phyloP scores from a whole-genome alignment of 2,888 invertebrate genomes.

The Caenorhabditis sp. region DNA sequence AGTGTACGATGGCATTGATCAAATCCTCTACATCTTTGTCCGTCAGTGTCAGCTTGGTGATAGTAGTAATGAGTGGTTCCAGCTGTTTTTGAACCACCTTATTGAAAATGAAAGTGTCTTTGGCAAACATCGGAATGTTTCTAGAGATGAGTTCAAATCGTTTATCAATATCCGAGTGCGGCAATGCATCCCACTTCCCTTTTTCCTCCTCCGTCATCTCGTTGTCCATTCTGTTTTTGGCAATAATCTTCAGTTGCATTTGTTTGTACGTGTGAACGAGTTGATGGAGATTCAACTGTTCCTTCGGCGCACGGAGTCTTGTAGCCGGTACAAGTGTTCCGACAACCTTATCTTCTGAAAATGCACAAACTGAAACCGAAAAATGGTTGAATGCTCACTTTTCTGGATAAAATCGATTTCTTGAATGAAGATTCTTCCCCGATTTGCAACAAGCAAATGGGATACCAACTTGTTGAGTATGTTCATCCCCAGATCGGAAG shows the following conservation, averaged over 20 bases:
- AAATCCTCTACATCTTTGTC: constrained; percentile 64
- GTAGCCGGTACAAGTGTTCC: constrained; percentile 4
- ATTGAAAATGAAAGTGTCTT: constrained; percentile 45
- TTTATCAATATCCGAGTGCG: constrained; percentile 9
- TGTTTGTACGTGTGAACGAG: constrained; percentile 36
- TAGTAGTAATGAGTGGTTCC: constrained; percentile 35
- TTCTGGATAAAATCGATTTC: constrained; percentile 60
- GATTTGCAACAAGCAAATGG: constrained; percentile 67
- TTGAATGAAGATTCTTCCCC: constrained; percentile 71
- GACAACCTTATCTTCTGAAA: background rate
- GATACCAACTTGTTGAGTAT: constrained; percentile 62
- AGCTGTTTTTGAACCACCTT: constrained; percentile 17
- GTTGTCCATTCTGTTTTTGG: constrained; percentile 13
- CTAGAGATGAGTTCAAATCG: constrained; percentile 30
- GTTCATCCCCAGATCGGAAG: constrained; percentile 19
- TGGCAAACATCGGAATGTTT: constrained; percentile 34
- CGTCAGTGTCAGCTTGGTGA: constrained; percentile 57
- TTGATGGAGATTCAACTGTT: constrained; percentile 31
- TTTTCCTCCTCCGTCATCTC: background rate
- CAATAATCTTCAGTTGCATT: constrained; percentile 31
- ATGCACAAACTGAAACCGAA: background rate
- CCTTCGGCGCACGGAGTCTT: background rate
- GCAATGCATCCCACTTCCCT: constrained; percentile 13
- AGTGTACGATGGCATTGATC: constrained; percentile 37
- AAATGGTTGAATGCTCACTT: constrained; percentile 7